These are phyloP conservation scores for Rhegmatorhina hoffmannsi DNA, from an alignment of 2,113 vertebrate genomes.

Conservation along the genomic window DNA sequence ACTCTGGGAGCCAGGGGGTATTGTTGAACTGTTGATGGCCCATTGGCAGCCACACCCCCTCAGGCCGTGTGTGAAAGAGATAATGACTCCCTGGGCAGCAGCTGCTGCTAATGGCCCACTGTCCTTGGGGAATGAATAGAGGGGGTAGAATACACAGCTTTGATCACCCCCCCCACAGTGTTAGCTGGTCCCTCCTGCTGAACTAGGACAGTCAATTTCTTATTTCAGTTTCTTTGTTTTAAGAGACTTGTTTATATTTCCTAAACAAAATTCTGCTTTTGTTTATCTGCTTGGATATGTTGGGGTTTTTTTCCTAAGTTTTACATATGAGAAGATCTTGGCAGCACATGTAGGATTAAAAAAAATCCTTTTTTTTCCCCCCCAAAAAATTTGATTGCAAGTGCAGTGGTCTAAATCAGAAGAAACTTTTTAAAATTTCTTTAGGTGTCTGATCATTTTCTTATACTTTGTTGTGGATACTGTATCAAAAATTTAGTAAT, in stretches of 20 bases:
- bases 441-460: background rate
- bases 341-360: background rate
- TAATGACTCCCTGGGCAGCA: too few relatives aligned
- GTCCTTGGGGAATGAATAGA: too few relatives aligned
- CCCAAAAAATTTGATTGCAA: background rate
- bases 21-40: too few relatives aligned
- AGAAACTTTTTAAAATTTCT: background rate
- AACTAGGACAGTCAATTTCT: too few relatives aligned
- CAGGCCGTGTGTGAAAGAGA: too few relatives aligned
- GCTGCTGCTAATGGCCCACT: too few relatives aligned
- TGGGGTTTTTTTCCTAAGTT: background rate
- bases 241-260: background rate
- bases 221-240: background rate
- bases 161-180: too few relatives aligned
- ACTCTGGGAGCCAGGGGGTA: too few relatives aligned
- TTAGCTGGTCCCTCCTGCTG: too few relatives aligned
- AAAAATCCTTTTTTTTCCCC: background rate
- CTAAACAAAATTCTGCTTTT: background rate
- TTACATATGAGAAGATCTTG: background rate
- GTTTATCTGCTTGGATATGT: fast-evolving
- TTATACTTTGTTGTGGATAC: background rate
- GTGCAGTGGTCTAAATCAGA: background rate
- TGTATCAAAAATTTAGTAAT: background rate
- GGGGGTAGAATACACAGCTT: too few relatives aligned
- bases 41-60: too few relatives aligned